Percentiles rank a stretch among this genome's conserved stretches.
phyloP scores from a whole-genome alignment of 2,113 vertebrate genomes.

The Lonchura striata region DNA sequence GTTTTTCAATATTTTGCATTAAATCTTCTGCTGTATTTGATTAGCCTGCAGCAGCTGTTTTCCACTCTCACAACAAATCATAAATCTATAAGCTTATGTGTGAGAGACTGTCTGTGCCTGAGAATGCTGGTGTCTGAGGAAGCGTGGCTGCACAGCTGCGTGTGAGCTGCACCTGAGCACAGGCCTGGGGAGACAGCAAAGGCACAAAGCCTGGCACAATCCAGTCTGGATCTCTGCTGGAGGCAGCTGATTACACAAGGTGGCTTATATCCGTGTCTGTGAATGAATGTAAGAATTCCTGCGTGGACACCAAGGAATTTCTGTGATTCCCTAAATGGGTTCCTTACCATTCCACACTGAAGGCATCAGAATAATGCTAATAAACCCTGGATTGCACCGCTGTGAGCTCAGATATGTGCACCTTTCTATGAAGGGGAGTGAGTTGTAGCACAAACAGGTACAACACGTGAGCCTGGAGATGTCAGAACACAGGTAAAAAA shows the following conservation, averaged over 20 bases:
- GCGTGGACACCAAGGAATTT: accelerated
- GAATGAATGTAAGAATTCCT: background rate
- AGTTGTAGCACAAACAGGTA: background rate
- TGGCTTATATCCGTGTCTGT: accelerated
- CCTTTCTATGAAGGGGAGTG: background rate
- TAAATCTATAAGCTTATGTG: conserved; percentile 44
- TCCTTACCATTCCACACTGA: accelerated
- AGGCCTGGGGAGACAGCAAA: background rate
- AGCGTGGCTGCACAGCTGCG: background rate
- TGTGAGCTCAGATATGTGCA: accelerated
- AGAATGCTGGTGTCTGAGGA: background rate
- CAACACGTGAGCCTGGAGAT: accelerated
- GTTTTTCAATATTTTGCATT: conserved; percentile 54
- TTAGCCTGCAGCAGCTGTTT: conserved; percentile 66
- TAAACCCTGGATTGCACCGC: accelerated
- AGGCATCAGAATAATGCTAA: accelerated
- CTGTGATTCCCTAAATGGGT: background rate
- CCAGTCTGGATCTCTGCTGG: accelerated
- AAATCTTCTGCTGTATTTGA: conserved; percentile 60
- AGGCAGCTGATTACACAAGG: accelerated
- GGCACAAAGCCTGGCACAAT: accelerated
- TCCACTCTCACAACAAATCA: conserved; percentile 58
- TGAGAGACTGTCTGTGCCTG: conserved; percentile 28
- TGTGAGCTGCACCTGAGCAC: background rate
- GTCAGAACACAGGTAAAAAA: background rate